Evolutionary conservation across 1,140 invertebrate species (phyloP), one percentile per base, ranked within the genome.

Genomic region (Aphaenogaster ashmeadi): DNA sequence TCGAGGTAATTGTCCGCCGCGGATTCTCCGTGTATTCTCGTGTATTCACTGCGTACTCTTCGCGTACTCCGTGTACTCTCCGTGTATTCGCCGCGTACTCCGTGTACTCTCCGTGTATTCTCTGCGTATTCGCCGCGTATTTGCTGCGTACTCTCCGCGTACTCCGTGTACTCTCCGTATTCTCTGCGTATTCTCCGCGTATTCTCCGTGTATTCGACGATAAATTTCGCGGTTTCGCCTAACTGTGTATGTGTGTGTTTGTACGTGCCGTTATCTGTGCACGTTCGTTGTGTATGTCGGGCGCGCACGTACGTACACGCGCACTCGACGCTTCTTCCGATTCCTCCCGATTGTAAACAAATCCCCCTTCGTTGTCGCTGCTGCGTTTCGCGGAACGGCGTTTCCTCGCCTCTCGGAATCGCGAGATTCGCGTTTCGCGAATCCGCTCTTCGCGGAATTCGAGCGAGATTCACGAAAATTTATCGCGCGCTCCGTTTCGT

Each of bases 261-360:
- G 13, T 58, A 21, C 4, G 2, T 27, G n/a, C 15, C 18, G 15
- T 36, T 21, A 21, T 33, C 7, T 62, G 2, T 27, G 3, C 15
- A 7, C 41, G 18, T 41, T 5, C 33, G 27, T 13, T 36, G 27
- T 54, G 4, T 56, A 21, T 54, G 15, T 67, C 0, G 38, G 36
- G 9, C 15, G 41, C 33, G 38, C 41, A 41, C 41, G n/a, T 41
- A n/a, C 56, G 41, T 62, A 72, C 50, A 18, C 77, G 77, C 21
- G 41, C 13, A 56, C 15, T 38, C 50, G 33, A 18, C 27, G 21
- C 33, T 74, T 38, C 54, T 74, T 72, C 52, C 80, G 41, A 72
- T 83, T 58, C 41, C 38, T 52, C 5, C 60, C 36, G 54, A 21
- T 79, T 79, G 77, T 79, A 79, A 79, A 79, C 77, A 79, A 79